These are phyloP conservation scores for Drosophila biarmipes DNA, from an alignment of 1,140 invertebrate species.

Conservation along the genomic window DNA sequence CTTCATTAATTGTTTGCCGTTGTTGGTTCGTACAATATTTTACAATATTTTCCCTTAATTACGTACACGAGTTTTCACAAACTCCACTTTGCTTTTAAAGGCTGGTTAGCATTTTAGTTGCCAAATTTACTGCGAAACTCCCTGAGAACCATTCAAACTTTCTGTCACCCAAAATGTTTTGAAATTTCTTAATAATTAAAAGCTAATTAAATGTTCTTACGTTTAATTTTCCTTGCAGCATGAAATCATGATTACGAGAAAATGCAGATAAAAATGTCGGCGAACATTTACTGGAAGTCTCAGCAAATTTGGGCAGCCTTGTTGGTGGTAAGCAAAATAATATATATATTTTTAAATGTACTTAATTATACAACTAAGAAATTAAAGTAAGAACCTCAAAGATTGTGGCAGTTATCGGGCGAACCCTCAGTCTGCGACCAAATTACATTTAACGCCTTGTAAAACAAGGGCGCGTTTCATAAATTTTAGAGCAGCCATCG, in stretches of 20 bases:
- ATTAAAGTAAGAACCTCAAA: too few relatives aligned
- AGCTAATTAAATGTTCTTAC: neutral
- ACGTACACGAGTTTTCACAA: conserved; percentile 19
- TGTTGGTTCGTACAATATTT: conserved; percentile 14
- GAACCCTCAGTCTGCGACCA: neutral
- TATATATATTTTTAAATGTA: neutral
- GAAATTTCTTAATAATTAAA: neutral
- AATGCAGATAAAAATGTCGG: conserved; percentile 77
- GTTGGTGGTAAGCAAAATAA: conserved; percentile 71
- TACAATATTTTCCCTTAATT: conserved; percentile 53
- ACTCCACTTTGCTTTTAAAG: neutral
- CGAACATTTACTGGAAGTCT: conserved; percentile 61
- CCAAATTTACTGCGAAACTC: neutral
- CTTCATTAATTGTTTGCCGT: conserved; percentile 43
- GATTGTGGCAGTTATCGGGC: too few relatives aligned
- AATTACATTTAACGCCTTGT: neutral
- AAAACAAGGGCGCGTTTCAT: conserved; percentile 33
- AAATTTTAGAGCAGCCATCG: conserved; percentile 48
- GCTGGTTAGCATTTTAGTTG: neutral
- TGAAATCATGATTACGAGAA: conserved; percentile 79
- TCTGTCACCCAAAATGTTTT: neutral
- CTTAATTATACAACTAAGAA: too few relatives aligned
- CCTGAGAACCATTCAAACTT: neutral
- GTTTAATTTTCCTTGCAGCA: conserved; percentile 25
- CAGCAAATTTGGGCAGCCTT: conserved; percentile 63